Evolutionary conservation across 2,888 invertebrate species (phyloP).

Genomic region (Nipponacmea schrenckii): DNA sequence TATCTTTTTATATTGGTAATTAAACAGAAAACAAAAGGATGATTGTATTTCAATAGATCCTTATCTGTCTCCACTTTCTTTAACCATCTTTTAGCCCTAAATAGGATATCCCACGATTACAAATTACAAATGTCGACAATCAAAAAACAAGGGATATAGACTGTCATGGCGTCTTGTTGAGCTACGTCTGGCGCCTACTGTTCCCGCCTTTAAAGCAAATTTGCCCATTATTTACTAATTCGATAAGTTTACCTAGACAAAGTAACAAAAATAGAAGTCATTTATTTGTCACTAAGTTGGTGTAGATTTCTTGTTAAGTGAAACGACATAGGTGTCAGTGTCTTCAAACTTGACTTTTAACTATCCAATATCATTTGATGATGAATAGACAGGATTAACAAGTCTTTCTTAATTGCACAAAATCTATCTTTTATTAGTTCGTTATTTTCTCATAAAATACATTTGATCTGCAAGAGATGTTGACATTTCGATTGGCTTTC

Average conservation of each 20-base stretch:
- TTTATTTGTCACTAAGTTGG: neutral
- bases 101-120: conserved; percentile 2
- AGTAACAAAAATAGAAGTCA: conserved; percentile 2
- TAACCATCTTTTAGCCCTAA: neutral
- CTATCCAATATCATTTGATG: too few species aligned
- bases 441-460: too few species aligned
- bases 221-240: neutral
- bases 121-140: conserved; percentile 6
- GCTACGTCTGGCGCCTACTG: neutral
- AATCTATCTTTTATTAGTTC: too few species aligned
- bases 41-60: too few species aligned
- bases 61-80: too few species aligned
- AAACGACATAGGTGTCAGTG: neutral
- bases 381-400: too few species aligned
- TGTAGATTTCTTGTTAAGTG: neutral
- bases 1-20: too few species aligned
- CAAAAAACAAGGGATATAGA: neutral
- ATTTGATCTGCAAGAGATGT: too few species aligned
- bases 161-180: neutral
- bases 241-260: conserved; percentile 2
- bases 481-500: too few species aligned
- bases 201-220: conserved; percentile 4
- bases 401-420: too few species aligned
- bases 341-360: neutral
- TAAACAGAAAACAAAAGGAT: too few species aligned